These are phyloP conservation scores for Lophius americanus DNA, from an alignment of 2,797 vertebrate species.

Conservation along the genomic window DNA sequence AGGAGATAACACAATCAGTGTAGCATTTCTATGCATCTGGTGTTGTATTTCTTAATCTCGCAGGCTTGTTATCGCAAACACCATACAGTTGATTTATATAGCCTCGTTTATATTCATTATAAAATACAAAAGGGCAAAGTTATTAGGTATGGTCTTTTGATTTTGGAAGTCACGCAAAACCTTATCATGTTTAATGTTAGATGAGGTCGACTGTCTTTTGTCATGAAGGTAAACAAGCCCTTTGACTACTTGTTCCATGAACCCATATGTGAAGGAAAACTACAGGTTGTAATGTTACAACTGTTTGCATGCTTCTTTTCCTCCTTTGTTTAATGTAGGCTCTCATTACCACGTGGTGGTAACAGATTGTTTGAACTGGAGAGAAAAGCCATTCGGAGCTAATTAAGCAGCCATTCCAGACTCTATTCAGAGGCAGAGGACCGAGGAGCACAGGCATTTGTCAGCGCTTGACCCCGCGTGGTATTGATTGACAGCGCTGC, in stretches of 20 bases:
- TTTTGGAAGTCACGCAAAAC: not conserved
- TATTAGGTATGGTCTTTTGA: slow-evolving; percentile 4
- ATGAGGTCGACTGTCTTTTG: slow-evolving; percentile 38
- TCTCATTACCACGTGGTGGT: slow-evolving; percentile 94
- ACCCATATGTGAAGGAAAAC: slow-evolving; percentile 68
- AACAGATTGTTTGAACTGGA: slow-evolving; percentile 97
- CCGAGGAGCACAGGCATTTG: slow-evolving; percentile 91
- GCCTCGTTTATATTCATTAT: slow-evolving; percentile 12
- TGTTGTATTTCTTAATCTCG: slow-evolving; percentile 20
- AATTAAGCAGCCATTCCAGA: slow-evolving; percentile 95
- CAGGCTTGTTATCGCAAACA: slow-evolving; percentile 5
- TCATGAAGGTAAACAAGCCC: slow-evolving; percentile 47
- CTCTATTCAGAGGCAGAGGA: slow-evolving; percentile 92
- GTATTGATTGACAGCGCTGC: slow-evolving; percentile 90
- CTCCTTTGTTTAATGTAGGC: slow-evolving; percentile 88
- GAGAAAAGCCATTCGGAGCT: slow-evolving; percentile 96
- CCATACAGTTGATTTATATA: slow-evolving; percentile 20
- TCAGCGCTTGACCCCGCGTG: slow-evolving; percentile 94
- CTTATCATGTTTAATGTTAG: slow-evolving; percentile 23
- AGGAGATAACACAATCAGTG: slow-evolving; percentile 17
- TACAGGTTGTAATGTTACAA: slow-evolving; percentile 80
- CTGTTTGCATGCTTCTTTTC: slow-evolving; percentile 78
- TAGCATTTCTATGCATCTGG: slow-evolving; percentile 25
- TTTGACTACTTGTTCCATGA: slow-evolving; percentile 40
- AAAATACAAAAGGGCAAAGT: slow-evolving; percentile 8